Base-by-base conservation (phyloP, 1,140 invertebrate species). In the Trachelipus rathkii region DNA sequence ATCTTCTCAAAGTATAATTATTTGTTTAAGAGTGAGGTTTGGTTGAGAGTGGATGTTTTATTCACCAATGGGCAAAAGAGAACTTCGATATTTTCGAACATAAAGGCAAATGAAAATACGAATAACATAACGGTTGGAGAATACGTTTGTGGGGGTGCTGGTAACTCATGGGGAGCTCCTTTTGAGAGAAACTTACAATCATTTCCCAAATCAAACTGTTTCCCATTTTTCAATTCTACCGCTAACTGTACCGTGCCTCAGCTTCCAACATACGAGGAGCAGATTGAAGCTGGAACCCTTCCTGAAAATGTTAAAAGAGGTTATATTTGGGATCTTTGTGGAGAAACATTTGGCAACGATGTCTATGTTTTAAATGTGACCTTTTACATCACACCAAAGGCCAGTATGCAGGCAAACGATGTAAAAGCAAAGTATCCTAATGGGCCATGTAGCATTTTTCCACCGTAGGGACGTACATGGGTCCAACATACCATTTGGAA, bases 111-210 rank as follows among this genome's bases (percentile, higher is more conserved):
- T 60, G 50, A 33, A 33, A 6, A 6, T 33, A 33, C 33, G 33
- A 33, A 60, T 60, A 60, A 3, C 2, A 60, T 60, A 19, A 8
- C 11, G 4, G 50, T 19, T 1, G 50, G 50, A 60, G 19, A 1
- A 3, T 60, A 60, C 50, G 4, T 1, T 13, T 2, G 50, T 15
- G 50, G 50, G 3, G 8, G 8, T 60, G 50, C 50, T 19, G 50
- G 50, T 60, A 60, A 60, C 50, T 60, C 50, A 8, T 60, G 50
- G 50, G 50, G 50, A 60, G 50, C 50, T 15, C 50, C 50, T 60
- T 60, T 60, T 60, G 50, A 60, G 3, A 60, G 50, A 60, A 13
- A 60, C 3, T 4, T 60, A 15, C 8, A 4, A 0, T 15, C 11
- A 15, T 60, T 60, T 13, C 11, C 50, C 8, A 8, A 60, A 60